Conservation (phyloP, 92 coral and sea anemone genomes). For the Nematostella vectensis region DNA sequence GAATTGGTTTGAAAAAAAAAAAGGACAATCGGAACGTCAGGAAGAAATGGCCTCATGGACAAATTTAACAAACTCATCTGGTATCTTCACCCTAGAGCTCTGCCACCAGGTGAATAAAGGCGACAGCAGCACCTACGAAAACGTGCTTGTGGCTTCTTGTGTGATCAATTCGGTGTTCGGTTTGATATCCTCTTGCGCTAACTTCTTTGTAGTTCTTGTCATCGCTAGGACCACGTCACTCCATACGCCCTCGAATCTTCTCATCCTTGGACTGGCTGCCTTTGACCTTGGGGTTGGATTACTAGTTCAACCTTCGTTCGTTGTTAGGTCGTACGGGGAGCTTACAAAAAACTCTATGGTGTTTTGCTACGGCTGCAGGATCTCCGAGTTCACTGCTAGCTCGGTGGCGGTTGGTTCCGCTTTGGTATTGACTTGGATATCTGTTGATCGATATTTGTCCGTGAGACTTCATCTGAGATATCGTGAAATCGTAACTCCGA, state of each 20-base stretch:
- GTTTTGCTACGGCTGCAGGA: conserved; percentile 1
- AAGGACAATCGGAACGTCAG: too few species aligned
- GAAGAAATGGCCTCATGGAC: too few species aligned
- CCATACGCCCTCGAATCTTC: conserved; percentile 8
- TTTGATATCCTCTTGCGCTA: conserved; percentile 3
- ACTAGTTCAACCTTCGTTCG: conserved; percentile 3
- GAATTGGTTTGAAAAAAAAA: too few species aligned
- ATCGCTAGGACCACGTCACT: conserved; percentile 5
- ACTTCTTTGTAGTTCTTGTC: conserved; percentile 2
- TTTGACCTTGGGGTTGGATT: conserved; percentile 14
- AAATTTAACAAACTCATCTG: too few species aligned
- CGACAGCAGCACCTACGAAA: not conserved
- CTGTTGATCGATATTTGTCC: conserved; percentile 8
- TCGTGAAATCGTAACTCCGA: conserved; percentile 2
- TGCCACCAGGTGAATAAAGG: too few species aligned
- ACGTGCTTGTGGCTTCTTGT: not conserved
- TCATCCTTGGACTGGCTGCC: conserved; percentile 9
- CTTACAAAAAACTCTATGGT: not conserved
- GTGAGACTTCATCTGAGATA: conserved; percentile 4
- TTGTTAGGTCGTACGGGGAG: conserved; percentile 1
- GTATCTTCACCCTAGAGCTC: too few species aligned
- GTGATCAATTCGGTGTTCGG: conserved; percentile 5
- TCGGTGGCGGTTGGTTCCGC: not conserved
- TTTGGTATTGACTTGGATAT: conserved; percentile 1
- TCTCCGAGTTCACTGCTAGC: not conserved